phyloP scores from a whole-genome alignment of 1,140 invertebrate species.

The Heliothis virescens region DNA sequence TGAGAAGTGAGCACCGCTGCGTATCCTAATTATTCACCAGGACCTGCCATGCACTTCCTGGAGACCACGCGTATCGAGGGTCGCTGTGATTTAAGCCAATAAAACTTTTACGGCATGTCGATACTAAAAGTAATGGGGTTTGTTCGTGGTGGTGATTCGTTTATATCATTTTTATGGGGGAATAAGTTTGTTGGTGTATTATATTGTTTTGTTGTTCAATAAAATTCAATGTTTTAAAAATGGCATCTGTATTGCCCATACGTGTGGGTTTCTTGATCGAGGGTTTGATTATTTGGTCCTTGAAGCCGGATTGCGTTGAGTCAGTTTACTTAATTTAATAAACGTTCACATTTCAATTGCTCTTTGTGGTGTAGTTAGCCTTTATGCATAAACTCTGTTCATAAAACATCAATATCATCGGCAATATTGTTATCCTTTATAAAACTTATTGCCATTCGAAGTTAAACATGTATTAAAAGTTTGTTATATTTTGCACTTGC shows the following conservation, averaged over 20 bases:
- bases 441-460: slow-evolving; percentile 24
- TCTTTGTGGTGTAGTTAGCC: no score
- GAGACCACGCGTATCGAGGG: slow-evolving; percentile 17
- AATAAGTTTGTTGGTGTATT: slow-evolving; percentile 18
- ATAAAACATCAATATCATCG: not conserved
- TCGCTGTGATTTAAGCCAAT: slow-evolving; percentile 39
- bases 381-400: no score
- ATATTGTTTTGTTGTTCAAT: slow-evolving; percentile 18
- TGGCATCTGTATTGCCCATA: not conserved
- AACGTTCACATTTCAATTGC: no score
- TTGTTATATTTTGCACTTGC: slow-evolving; percentile 34
- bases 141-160: slow-evolving; percentile 36
- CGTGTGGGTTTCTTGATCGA: not conserved
- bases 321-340: no score
- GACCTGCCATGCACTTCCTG: slow-evolving; percentile 34
- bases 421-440: slow-evolving; percentile 21
- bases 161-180: slow-evolving; percentile 25
- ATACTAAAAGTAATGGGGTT: slow-evolving; percentile 40
- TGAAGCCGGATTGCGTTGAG: not conserved
- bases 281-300: not conserved
- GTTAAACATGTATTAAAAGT: slow-evolving; percentile 28
- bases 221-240: not conserved
- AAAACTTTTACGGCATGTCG: slow-evolving; percentile 44
- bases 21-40: slow-evolving; percentile 26
- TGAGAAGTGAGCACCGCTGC: slow-evolving; percentile 29